Evolutionary conservation across 2,888 invertebrate genomes (phyloP), one percentile per base, ranked within the genome.

Genomic region (Xestia sexstrigata): DNA sequence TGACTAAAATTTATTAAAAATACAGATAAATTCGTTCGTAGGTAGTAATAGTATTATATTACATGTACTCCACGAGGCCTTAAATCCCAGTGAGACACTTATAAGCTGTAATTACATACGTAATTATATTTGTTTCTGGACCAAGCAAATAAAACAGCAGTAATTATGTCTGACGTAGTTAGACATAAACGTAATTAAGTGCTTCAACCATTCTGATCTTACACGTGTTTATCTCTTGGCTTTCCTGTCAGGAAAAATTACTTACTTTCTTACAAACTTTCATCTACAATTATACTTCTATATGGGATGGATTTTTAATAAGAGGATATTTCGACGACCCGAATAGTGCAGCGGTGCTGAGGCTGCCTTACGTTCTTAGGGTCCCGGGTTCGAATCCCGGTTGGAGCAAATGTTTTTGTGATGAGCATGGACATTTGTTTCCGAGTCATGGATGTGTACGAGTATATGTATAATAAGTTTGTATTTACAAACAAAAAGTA

Each of bases 61-160:
- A 26, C 39, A 7, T 26, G 7, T 26, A 45, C 1, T 2, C 8
- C 13, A n/a, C 0, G 0, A 47, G 4, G 13, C n/a, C 0, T 20
- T 42, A 13, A 49, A 0, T 49, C 23, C 42, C 20, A 55, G 23
- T 23, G n/a, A 9, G 23, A 45, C n/a, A 39, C 15, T 73, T 39
- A 39, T 3, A 58, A 66, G 20, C 82, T 45, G 42, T 82, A 66
- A 78, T 78, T 78, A 58, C 23, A 23, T 39, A 35, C 20, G 45
- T 49, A 75, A 82, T 58, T 58, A 65, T 82, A 82, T 82, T 82
- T 78, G 82, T 58, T 17, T 42, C 42, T 82, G 42, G 20, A 63
- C 55, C 26, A 63, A 15, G 35, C 45, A 45, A 62, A 81, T 15
- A 65, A 47, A 55, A 42, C 65, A 49, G 2, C 30, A 60, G 30